Conservation (phyloP, 2,888 invertebrate genomes). For the Eilema sororculum region DNA sequence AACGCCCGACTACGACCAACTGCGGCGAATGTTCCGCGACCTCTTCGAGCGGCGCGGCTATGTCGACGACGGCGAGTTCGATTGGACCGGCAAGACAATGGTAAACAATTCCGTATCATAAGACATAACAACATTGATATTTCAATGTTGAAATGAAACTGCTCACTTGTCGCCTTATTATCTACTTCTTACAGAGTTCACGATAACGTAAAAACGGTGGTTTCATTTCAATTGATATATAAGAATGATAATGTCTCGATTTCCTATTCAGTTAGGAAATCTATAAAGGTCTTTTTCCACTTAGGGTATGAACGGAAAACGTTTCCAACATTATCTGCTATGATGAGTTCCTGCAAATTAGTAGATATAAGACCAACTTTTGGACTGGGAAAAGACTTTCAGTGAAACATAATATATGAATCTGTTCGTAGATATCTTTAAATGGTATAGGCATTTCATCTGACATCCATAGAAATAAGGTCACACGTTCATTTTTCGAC, state of each 20-base stretch:
- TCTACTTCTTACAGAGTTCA: background rate
- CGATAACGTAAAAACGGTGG: slow-evolving; percentile 6
- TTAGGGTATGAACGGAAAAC: slow-evolving; percentile 14
- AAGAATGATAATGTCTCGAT: background rate
- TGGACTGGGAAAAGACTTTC: slow-evolving; percentile 12
- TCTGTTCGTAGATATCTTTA: background rate
- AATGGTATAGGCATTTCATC: background rate
- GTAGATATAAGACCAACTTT: slow-evolving; percentile 5
- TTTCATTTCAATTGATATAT: slow-evolving; percentile 21
- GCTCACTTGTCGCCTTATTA: background rate
- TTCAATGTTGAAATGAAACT: slow-evolving; percentile 24
- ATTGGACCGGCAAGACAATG: slow-evolving; percentile 97
- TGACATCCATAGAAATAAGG: background rate
- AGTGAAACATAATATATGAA: background rate
- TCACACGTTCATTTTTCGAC: slow-evolving; percentile 11
- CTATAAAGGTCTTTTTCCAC: slow-evolving; percentile 21
- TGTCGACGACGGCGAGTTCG: slow-evolving; percentile 96
- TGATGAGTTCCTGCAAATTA: slow-evolving; percentile 14
- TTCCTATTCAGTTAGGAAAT: slow-evolving; percentile 5
- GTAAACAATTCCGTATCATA: slow-evolving; percentile 74
- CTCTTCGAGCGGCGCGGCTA: slow-evolving; percentile 95
- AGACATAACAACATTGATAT: slow-evolving; percentile 30
- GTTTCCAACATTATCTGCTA: slow-evolving; percentile 12
- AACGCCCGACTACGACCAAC: slow-evolving; percentile 99
- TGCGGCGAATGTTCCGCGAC: slow-evolving; percentile 97